phyloP scores from a whole-genome alignment of 2,888 invertebrate species.

The Ceramica pisi region DNA sequence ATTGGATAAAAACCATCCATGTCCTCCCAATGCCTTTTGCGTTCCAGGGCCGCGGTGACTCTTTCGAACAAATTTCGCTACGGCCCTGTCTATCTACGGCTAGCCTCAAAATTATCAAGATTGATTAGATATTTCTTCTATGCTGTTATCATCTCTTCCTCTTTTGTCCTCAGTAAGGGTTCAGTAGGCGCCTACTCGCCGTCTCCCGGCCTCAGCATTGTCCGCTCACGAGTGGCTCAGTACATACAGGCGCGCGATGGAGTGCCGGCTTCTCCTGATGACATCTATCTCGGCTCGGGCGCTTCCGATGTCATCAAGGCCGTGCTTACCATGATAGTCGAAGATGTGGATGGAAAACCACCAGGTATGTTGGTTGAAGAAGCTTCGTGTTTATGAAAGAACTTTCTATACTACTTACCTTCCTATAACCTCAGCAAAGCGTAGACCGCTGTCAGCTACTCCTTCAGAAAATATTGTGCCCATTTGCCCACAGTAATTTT shows the following conservation, averaged over 20 bases:
- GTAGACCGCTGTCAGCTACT: no score
- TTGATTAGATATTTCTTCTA: no score
- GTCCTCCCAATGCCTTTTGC: no score
- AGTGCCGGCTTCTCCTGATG: constrained; percentile 94
- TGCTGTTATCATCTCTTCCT: neutral
- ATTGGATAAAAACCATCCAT: no score
- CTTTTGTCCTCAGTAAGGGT: constrained; percentile 89
- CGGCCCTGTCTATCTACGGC: no score
- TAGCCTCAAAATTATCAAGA: no score
- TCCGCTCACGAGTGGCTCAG: constrained; percentile 95
- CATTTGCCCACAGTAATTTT: no score
- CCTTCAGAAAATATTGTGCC: no score
- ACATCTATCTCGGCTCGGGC: constrained; percentile 96
- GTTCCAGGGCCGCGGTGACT: no score
- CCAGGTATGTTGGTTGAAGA: constrained; percentile 76
- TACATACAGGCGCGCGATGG: constrained; percentile 92
- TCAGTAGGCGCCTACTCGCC: constrained; percentile 98
- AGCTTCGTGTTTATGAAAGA: neutral
- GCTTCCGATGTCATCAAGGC: constrained; percentile 98
- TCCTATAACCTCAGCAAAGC: no score
- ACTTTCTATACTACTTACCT: neutral
- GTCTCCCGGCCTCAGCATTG: constrained; percentile 95
- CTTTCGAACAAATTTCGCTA: no score
- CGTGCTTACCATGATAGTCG: constrained; percentile 93
- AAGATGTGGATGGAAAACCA: constrained; percentile 88